These are phyloP conservation scores for Capricornis sumatraensis DNA, from an alignment of 2,113 vertebrate genomes.

Conservation along the genomic window DNA sequence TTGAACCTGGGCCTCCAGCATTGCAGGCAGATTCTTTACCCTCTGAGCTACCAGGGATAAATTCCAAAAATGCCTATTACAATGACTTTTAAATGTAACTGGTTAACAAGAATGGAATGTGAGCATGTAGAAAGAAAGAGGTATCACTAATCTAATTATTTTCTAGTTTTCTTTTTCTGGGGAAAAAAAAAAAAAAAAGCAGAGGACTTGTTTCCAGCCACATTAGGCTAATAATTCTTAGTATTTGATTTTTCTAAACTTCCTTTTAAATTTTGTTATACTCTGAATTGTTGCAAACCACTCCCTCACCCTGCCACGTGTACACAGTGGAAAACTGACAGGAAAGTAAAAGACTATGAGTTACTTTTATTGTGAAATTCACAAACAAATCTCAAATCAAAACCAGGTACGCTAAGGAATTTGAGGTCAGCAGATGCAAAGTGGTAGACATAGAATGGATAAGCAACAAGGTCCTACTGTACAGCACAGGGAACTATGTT, in stretches of 20 bases:
- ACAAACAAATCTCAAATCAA: background rate
- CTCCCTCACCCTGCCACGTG: fast-evolving
- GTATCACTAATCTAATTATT: background rate
- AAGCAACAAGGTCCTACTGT: background rate
- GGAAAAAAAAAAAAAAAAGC: background rate
- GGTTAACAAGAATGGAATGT: background rate
- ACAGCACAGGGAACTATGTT: background rate
- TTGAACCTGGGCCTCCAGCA: fast-evolving
- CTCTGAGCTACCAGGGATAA: background rate
- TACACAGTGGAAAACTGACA: background rate
- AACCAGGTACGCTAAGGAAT: background rate
- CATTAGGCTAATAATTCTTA: background rate
- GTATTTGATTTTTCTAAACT: background rate
- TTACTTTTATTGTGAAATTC: background rate
- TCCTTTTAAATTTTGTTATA: background rate
- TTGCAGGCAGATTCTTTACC: background rate
- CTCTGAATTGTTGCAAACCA: background rate
- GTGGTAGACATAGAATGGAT: background rate
- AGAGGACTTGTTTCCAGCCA: background rate
- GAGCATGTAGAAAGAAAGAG: background rate
- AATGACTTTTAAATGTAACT: background rate
- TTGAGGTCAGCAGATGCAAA: background rate
- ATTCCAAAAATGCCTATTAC: background rate
- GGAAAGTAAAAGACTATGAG: background rate
- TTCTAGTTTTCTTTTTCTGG: background rate